Percentiles rank a stretch among this genome's conserved stretches.
Evolutionary conservation across 2,113 vertebrate genomes (phyloP).

Genomic region (Dunckerocampus dactyliophorus): DNA sequence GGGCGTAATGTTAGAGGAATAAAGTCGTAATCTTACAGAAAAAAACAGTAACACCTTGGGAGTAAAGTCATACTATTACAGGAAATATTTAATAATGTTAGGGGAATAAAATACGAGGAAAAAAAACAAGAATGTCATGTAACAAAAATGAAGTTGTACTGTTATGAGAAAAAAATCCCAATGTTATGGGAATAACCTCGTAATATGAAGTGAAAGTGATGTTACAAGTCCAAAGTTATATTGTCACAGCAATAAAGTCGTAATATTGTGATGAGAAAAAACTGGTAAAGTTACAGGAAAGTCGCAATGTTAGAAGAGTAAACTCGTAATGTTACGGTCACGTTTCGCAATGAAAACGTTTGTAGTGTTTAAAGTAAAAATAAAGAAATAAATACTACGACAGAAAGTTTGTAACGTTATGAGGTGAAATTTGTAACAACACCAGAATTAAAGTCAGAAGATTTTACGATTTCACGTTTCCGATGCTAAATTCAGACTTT

Average conservation of each 20-base stretch:
- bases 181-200: background rate
- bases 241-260: background rate
- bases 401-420: background rate
- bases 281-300: background rate
- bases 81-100: background rate
- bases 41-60: background rate
- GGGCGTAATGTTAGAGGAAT: background rate
- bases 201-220: background rate
- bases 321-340: background rate
- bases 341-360: too few relatives aligned
- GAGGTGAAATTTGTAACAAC: too few relatives aligned
- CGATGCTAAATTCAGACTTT: background rate
- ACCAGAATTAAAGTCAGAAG: background rate
- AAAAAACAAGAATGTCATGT: too few relatives aligned
- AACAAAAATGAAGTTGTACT: too few relatives aligned
- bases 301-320: background rate
- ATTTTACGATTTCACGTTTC: background rate
- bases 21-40: background rate
- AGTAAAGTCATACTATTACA: background rate
- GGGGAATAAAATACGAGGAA: too few relatives aligned
- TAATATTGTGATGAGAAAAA: background rate
- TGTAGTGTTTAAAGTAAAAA: too few relatives aligned
- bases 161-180: too few relatives aligned
- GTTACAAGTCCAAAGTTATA: background rate
- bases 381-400: too few relatives aligned